Evolutionary conservation across 2,113 vertebrate genomes (phyloP).

Genomic region (Rhinichthys klamathensis): DNA sequence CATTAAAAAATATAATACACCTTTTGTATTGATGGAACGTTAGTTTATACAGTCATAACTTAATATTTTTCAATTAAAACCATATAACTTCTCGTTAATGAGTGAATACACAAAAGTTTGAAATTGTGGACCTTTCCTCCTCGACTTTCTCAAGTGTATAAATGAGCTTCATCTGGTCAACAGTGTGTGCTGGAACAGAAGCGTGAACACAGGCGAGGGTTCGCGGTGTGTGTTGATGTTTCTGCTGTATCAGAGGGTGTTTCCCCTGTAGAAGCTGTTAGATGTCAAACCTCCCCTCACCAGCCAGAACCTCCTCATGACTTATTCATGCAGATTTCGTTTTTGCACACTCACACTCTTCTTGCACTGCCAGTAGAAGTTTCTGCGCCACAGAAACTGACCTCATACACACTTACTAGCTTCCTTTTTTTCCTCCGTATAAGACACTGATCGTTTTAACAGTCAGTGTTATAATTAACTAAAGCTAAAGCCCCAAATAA

Average conservation of each 20-base stretch:
- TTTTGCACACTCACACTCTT: not conserved
- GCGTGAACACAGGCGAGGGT: not conserved
- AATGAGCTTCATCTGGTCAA: not conserved
- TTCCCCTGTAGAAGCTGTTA: constrained; percentile 1
- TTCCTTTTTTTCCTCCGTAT: not conserved
- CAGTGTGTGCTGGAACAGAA: not conserved
- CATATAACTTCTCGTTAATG: too few species aligned
- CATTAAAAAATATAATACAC: too few species aligned
- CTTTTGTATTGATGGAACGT: too few species aligned
- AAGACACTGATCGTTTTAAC: too few species aligned
- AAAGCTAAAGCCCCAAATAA: too few species aligned
- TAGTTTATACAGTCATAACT: too few species aligned
- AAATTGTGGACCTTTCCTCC: not conserved
- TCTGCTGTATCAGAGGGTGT: not conserved
- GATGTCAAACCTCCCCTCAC: not conserved
- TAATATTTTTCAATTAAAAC: too few species aligned
- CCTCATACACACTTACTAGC: not conserved
- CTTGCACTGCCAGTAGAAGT: not conserved
- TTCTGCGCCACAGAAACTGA: not conserved
- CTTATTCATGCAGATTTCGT: not conserved
- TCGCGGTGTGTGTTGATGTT: not conserved
- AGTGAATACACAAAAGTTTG: too few species aligned
- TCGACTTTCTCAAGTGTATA: not conserved
- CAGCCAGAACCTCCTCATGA: not conserved
- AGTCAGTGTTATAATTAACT: too few species aligned